phyloP scores from a whole-genome alignment of 2,888 invertebrate species.

The Monopis laevigella region DNA sequence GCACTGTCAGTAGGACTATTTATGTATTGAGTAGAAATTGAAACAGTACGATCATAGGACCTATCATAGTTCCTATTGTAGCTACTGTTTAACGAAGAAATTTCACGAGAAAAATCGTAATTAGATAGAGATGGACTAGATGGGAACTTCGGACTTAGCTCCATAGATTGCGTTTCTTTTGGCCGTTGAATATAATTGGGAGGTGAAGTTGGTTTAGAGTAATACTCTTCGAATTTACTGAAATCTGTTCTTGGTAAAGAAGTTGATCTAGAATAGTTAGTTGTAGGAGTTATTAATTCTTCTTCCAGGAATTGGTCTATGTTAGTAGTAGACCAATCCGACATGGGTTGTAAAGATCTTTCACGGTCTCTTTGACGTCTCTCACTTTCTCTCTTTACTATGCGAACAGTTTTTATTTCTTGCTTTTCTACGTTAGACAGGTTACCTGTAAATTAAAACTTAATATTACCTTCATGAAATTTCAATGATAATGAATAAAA shows the following conservation, averaged over 20 bases:
- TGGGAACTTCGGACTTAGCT: conserved; percentile 54
- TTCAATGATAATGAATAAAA: too few relatives aligned
- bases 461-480: too few relatives aligned
- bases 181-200: conserved; percentile 15
- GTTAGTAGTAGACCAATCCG: conserved; percentile 53
- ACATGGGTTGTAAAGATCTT: conserved; percentile 63
- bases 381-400: conserved; percentile 92
- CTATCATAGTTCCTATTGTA: conserved; percentile 49
- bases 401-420: conserved; percentile 92
- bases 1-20: conserved; percentile 57
- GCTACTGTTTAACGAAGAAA: conserved; percentile 51
- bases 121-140: conserved; percentile 57
- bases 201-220: conserved; percentile 25
- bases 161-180: conserved; percentile 34
- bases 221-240: conserved; percentile 47
- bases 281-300: conserved; percentile 45
- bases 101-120: conserved; percentile 53
- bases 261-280: conserved; percentile 50
- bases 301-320: conserved; percentile 60
- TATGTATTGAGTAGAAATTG: conserved; percentile 52
- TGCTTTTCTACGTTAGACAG: conserved; percentile 81
- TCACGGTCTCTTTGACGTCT: conserved; percentile 84
- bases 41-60: conserved; percentile 45
- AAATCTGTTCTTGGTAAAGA: conserved; percentile 61
- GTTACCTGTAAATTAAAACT: conserved; percentile 70